A percentile compares a stretch with the other conserved stretches of the same genome.
phyloP scores from a whole-genome alignment of 2,888 invertebrate genomes.

The Eueremaeus valkanovi region DNA sequence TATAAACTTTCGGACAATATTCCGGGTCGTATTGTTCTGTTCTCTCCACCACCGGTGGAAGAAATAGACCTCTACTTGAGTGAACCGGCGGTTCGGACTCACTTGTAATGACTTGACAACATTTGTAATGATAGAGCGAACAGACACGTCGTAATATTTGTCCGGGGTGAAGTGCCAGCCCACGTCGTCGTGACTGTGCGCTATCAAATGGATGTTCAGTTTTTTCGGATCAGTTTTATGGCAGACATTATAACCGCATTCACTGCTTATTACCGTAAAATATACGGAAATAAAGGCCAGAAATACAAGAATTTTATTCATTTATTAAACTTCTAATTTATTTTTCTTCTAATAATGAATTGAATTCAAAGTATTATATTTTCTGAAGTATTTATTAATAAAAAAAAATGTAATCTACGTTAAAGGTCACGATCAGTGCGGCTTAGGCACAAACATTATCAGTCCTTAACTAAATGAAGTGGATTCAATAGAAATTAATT shows the following conservation, averaged over 20 bases:
- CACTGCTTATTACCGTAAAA: neutral
- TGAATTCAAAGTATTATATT: too few species aligned
- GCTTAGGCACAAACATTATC: too few species aligned
- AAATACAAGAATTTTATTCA: neutral
- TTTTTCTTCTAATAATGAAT: too few species aligned
- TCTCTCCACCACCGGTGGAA: constrained; percentile 35
- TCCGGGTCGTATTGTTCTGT: neutral
- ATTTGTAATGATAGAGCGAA: neutral
- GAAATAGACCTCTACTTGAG: constrained; percentile 35
- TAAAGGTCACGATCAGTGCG: too few species aligned
- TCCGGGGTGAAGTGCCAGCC: constrained; percentile 42
- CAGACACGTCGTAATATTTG: neutral
- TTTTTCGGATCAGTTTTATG: constrained; percentile 1
- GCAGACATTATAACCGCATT: constrained; percentile 37
- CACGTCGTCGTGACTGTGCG: constrained; percentile 42
- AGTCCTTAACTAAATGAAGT: too few species aligned
- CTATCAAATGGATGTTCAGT: constrained; percentile 38
- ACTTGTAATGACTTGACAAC: constrained; percentile 32
- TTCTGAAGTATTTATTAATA: too few species aligned
- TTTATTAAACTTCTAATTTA: too few species aligned
- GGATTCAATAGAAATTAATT: too few species aligned
- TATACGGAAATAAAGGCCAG: neutral
- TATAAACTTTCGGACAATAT: neutral
- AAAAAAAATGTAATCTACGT: too few species aligned
- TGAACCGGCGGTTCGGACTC: constrained; percentile 23